Percentiles rank a stretch among this genome's conserved stretches.
Conservation (phyloP, 2,888 invertebrate genomes). For the Bugula neritina region DNA sequence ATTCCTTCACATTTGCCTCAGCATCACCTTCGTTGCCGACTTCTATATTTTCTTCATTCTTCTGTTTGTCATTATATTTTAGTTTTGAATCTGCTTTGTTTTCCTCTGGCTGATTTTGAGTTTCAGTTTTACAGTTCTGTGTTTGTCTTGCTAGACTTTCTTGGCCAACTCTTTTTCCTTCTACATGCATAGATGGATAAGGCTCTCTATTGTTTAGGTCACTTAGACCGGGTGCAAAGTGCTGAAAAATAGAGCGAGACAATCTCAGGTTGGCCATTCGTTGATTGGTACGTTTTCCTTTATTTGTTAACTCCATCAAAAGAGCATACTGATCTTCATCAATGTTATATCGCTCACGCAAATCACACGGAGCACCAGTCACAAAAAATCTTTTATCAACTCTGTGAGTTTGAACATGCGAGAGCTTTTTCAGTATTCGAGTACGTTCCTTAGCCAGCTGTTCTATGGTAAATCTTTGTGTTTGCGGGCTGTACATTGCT, state of each 20-base stretch:
- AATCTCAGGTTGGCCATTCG: background rate
- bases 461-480: constrained; percentile 16
- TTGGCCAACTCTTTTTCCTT: background rate
- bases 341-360: background rate
- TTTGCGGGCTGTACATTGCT: constrained; percentile 23
- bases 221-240: background rate
- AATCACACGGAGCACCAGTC: constrained; percentile 14
- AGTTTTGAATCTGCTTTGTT: too few species aligned
- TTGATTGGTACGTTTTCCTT: background rate
- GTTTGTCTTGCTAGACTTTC: too few species aligned
- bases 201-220: background rate
- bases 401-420: constrained; percentile 3
- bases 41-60: too few species aligned
- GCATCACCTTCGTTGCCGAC: too few species aligned
- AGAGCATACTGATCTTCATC: constrained; percentile 8
- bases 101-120: too few species aligned
- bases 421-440: background rate
- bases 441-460: background rate
- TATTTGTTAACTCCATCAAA: constrained; percentile 13
- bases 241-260: background rate
- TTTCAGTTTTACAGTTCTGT: too few species aligned
- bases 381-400: constrained; percentile 17
- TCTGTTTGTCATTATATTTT: too few species aligned
- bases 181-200: background rate
- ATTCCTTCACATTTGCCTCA: too few species aligned